phyloP scores from a whole-genome alignment of 2,888 invertebrate species.

The Calliphora vomitoria region DNA sequence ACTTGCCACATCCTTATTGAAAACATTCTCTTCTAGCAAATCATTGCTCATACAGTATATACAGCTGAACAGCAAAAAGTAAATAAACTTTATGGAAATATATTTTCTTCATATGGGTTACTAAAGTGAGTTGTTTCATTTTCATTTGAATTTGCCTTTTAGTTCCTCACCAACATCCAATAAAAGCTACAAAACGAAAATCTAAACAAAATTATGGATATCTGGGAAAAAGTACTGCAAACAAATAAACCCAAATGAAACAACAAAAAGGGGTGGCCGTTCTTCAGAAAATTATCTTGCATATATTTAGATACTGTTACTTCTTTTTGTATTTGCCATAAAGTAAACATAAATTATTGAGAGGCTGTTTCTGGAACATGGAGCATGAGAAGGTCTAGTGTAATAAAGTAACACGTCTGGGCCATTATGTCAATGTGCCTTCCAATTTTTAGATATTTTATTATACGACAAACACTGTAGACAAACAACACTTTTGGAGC shows the following conservation, averaged over 20 bases:
- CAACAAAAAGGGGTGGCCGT: slow-evolving; percentile 64
- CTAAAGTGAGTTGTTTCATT: slow-evolving; percentile 62
- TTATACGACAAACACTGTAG: slow-evolving; percentile 4
- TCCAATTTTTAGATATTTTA: slow-evolving; percentile 52
- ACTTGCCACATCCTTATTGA: background rate
- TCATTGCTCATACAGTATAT: slow-evolving; percentile 3
- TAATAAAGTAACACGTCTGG: slow-evolving; percentile 69
- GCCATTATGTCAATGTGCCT: slow-evolving; percentile 72
- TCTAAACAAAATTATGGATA: background rate
- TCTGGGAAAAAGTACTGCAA: background rate
- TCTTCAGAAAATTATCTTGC: slow-evolving; percentile 58
- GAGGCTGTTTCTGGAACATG: background rate
- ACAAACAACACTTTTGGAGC: slow-evolving; percentile 21
- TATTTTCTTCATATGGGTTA: slow-evolving; percentile 40
- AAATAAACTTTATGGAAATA: slow-evolving; percentile 58
- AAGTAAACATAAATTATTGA: background rate
- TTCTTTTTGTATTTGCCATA: background rate
- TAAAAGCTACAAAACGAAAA: slow-evolving; percentile 13
- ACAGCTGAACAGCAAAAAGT: slow-evolving; percentile 9
- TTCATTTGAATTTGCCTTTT: slow-evolving; percentile 40
- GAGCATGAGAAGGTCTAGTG: slow-evolving; percentile 28
- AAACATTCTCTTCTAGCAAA: background rate
- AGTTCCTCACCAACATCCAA: background rate
- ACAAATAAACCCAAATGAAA: slow-evolving; percentile 30
- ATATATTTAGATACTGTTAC: slow-evolving; percentile 31